Base-by-base conservation (phyloP, 2,888 invertebrate genomes). In the Ptychoptera contaminata region DNA sequence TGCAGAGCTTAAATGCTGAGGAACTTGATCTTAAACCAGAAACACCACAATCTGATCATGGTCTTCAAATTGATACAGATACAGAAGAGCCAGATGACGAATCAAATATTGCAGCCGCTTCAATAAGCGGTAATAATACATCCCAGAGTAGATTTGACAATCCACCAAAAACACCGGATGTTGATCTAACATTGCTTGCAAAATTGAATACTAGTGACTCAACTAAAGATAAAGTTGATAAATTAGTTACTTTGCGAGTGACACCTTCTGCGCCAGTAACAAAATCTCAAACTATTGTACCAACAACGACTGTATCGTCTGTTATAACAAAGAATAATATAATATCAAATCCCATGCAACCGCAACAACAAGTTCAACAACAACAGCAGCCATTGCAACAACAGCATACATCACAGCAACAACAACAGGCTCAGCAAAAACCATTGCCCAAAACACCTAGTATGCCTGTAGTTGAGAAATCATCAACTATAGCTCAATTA, bases 21-120 rank as follows among this genome's bases (percentile, higher is more conserved):
- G 79, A 78, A 59, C 68, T 79, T 62, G 79, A 82, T 56, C 71
- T 78, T 44, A 87, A 87, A 62, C 85, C 83, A 1, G 86, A 85
- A 46, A 87, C 87, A 1, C 87, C 87, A 5, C 81, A 82, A 54
- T 86, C 87, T 38, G 87, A 86, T 56, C 78, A 78, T 56, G 85
- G 86, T 55, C 66, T 86, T 16, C 79, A 86, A 61, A 87, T 88
- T 47, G 87, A 87, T 59, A 86, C 86, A 0, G 87, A 87, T 55
- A 84, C 82, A 8, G 87, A 87, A 57, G 86, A 87, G 57, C 68
- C 69, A 31, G 76, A 77, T 42, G 80, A 80, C 23, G 70, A 71
- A 50, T 5, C 23, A 23, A 23, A 23, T 23, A 7, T 7, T 23
- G 23, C 23, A 23, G 23, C 23, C 7, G 23, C 23, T 23, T 23